These are phyloP conservation scores for Cochlearius cochlearius DNA, from an alignment of 2,113 vertebrate species.

Conservation along the genomic window DNA sequence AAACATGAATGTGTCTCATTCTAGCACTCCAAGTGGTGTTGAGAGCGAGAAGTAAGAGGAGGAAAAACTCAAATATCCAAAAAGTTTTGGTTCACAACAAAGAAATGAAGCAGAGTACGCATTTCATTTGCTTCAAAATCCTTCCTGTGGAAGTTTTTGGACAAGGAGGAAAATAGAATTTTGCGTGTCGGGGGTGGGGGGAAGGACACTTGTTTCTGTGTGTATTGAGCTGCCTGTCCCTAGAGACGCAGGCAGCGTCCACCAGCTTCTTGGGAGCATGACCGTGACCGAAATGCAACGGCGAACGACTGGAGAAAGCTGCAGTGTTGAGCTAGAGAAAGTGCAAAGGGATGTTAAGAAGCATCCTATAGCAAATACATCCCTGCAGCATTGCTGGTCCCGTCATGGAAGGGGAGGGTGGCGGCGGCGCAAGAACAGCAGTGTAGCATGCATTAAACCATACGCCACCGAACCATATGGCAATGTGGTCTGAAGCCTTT, in stretches of 20 bases:
- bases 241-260: neutral
- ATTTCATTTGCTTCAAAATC: neutral
- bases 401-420: accelerated
- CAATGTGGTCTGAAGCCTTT: neutral
- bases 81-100: neutral
- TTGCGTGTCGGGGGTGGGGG: accelerated
- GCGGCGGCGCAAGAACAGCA: neutral
- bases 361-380: neutral
- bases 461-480: neutral
- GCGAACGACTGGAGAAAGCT: neutral
- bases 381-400: neutral
- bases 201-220: neutral
- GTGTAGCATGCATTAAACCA: neutral
- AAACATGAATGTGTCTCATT: neutral
- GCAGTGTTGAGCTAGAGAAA: neutral
- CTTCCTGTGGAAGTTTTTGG: neutral
- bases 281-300: neutral
- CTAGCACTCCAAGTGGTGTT: neutral
- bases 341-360: neutral
- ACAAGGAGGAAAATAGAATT: neutral
- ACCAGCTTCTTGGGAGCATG: neutral
- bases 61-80: neutral
- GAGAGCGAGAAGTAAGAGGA: neutral
- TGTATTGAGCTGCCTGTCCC: neutral
- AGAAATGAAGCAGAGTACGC: neutral